These are phyloP conservation scores for Macrophya alboannulata DNA, from an alignment of 2,888 invertebrate genomes.

Conservation along the genomic window DNA sequence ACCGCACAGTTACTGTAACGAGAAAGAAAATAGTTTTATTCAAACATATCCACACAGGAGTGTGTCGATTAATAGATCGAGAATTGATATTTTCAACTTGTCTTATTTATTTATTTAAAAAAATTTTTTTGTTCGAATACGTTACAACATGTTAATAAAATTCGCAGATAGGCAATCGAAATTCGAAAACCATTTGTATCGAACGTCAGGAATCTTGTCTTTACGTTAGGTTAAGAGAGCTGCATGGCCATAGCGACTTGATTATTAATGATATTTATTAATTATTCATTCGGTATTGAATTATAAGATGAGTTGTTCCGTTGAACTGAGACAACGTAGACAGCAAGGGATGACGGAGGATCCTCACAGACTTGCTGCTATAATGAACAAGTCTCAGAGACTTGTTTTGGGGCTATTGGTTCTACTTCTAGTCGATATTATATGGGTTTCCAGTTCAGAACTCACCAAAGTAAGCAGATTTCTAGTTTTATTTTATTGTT, in stretches of 20 bases:
- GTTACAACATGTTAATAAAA: not conserved
- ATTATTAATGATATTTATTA: not conserved
- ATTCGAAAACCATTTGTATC: not conserved
- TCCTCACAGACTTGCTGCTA: slow-evolving; percentile 78
- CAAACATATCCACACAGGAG: not conserved
- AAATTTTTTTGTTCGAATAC: not conserved
- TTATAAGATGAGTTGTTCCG: slow-evolving; percentile 76
- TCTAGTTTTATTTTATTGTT: slow-evolving; percentile 38
- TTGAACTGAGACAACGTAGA: slow-evolving; percentile 76
- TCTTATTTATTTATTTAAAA: not conserved
- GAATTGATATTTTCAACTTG: not conserved
- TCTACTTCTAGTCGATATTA: slow-evolving; percentile 94
- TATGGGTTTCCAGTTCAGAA: slow-evolving; percentile 98
- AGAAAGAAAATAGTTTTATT: not conserved
- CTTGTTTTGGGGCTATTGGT: slow-evolving; percentile 93
- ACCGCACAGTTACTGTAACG: not conserved
- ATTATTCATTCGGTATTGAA: not conserved
- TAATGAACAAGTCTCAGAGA: slow-evolving; percentile 86
- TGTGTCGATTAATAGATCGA: not conserved
- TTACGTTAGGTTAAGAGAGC: not conserved
- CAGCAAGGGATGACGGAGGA: slow-evolving; percentile 78
- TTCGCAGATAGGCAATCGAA: not conserved
- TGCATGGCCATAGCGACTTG: slow-evolving; percentile 33
- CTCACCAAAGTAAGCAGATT: slow-evolving; percentile 90
- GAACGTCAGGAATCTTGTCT: not conserved